Percentiles rank a stretch among this genome's conserved stretches.
These are phyloP conservation scores for Brachypalpus laphriformis DNA, from an alignment of 2,888 invertebrate genomes.

Conservation along the genomic window DNA sequence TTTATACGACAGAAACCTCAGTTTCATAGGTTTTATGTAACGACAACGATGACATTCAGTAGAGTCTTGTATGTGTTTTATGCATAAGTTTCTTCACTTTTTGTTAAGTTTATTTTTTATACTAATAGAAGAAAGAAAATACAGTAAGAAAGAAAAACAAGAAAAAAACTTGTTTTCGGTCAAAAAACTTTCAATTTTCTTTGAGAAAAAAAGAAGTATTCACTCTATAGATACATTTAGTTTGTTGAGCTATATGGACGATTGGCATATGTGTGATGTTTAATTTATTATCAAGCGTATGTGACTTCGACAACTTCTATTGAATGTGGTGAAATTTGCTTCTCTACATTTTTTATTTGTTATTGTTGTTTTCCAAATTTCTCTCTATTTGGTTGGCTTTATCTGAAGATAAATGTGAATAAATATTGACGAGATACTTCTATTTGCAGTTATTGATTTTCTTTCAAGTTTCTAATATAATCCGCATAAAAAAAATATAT, in stretches of 20 bases:
- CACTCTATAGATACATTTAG: background rate
- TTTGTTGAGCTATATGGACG: slow-evolving; percentile 23
- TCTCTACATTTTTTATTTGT: slow-evolving; percentile 4
- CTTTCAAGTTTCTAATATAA: background rate
- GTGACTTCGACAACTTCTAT: slow-evolving; percentile 8
- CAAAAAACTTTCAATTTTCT: slow-evolving; percentile 50
- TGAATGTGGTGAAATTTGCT: slow-evolving; percentile 51
- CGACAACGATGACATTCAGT: too few species aligned
- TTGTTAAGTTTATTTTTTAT: background rate
- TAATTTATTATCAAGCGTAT: slow-evolving; percentile 53
- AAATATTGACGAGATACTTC: slow-evolving; percentile 22
- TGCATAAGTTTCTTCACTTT: background rate
- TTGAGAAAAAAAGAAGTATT: slow-evolving; percentile 5
- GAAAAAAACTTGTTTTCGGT: slow-evolving; percentile 22
- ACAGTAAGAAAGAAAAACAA: background rate
- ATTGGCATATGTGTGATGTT: slow-evolving; percentile 35
- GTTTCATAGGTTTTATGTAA: background rate
- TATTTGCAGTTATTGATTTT: background rate
- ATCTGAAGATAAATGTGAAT: slow-evolving; percentile 7
- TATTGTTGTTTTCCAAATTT: slow-evolving; percentile 36
- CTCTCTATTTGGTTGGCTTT: slow-evolving; percentile 26
- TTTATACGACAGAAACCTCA: background rate
- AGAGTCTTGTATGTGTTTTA: background rate
- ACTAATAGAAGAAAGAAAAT: slow-evolving; percentile 7
- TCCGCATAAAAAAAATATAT: background rate